Base-by-base conservation (phyloP, 2,113 vertebrate species). In the Istiophorus platypterus region DNA sequence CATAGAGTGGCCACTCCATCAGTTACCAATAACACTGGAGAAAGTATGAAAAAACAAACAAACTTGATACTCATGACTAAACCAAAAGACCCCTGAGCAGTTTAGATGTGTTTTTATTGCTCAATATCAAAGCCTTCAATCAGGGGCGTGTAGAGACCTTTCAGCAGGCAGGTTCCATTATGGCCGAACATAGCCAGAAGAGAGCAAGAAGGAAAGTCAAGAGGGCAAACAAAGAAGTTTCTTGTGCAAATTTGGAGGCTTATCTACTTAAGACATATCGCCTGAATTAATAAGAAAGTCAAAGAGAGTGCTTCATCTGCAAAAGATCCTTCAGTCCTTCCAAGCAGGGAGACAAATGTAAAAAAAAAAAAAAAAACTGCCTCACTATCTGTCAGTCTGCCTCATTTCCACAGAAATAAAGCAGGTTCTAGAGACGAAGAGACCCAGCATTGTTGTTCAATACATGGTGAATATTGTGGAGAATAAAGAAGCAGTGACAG, bases 61-160 rank as follows among this genome's bases (percentile, higher is more conserved):
- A 49, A 54, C n/a, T 67, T 74, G 8, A 61, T 37, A 42, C 41
- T 73, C 54, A 72, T 72, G 45, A 71, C 70, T 72, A 37, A 56
- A 72, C 22, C 47, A 64, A n/a, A 47, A 72, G 56, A 39, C 22
- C 17, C 5, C 37, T 64, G 39, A 42, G 37, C 39, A 37, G 54
- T n/a, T 12, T n/a, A 12, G 17, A 24, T 64, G 34, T 61, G 22
- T 51, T 72, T 75, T 78, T 69, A 73, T 47, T 72, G 66, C 31
- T 65, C 8, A 13, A 27, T 64, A 72, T 67, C 49, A 76, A 49
- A 89, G 70, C 27, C 42, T 71, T 84, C 41, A 79, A 64, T 86
- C 56, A 58, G 67, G 26, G 42, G 45, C 14, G 8, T 54, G 49
- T 45, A 72, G 54, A 41, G 62, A 70, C 41, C 52, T 68, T 72